These are phyloP conservation scores for Aquatica leii DNA, from an alignment of 2,888 invertebrate genomes.

Conservation along the genomic window DNA sequence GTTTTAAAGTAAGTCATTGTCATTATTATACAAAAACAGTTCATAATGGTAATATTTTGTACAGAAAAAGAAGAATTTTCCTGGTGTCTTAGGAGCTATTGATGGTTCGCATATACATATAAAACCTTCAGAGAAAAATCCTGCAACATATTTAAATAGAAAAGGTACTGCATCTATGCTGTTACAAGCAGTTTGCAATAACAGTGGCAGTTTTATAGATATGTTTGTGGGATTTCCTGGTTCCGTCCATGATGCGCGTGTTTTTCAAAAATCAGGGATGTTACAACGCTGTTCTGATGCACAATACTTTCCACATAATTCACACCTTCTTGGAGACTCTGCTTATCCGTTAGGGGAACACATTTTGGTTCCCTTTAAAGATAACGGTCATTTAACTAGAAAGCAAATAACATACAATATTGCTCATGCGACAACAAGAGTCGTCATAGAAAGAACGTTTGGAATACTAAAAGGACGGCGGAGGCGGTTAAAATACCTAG, in stretches of 20 bases:
- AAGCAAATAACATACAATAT: constrained; percentile 9
- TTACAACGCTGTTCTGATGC: constrained; percentile 3
- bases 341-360: constrained; percentile 11
- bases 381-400: constrained; percentile 9
- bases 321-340: constrained; percentile 12
- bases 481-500: constrained; percentile 5
- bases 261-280: constrained; percentile 11
- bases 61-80: constrained; percentile 10
- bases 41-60: constrained; percentile 10
- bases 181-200: constrained; percentile 9
- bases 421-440: constrained; percentile 10
- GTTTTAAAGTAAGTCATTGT: constrained; percentile 10
- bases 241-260: constrained; percentile 9
- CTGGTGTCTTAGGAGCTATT: constrained; percentile 17
- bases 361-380: constrained; percentile 12
- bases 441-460: constrained; percentile 7
- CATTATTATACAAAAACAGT: not conserved
- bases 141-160: constrained; percentile 9
- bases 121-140: constrained; percentile 12
- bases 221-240: too few species aligned
- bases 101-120: constrained; percentile 22
- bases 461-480: constrained; percentile 12
- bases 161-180: constrained; percentile 6
- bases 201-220: constrained; percentile 7
- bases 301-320: constrained; percentile 6